Percentiles rank a stretch among this genome's conserved stretches.
Evolutionary conservation across 1,140 invertebrate genomes (phyloP).

Genomic region (Limonius californicus): DNA sequence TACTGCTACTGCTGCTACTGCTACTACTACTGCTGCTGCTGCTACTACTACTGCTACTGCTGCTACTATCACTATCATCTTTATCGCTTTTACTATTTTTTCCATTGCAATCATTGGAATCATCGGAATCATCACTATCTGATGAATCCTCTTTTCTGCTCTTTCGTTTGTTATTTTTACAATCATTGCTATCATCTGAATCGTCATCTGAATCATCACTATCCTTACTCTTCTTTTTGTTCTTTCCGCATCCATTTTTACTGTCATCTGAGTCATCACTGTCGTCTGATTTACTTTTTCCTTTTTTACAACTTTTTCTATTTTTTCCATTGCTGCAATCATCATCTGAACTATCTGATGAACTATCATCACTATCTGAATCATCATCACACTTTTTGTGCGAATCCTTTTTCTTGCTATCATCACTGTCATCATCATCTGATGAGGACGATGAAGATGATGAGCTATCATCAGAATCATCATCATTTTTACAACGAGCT

Average conservation of each 20-base stretch:
- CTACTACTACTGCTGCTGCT: neutral
- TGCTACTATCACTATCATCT: neutral
- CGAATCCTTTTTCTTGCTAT: constrained; percentile 4
- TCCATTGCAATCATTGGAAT: neutral
- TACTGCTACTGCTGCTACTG: too few relatives aligned
- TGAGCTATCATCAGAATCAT: neutral
- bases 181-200: neutral
- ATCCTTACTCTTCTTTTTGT: neutral
- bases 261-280: constrained; percentile 6
- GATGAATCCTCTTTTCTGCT: constrained; percentile 5
- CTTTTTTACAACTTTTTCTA: constrained; percentile 8
- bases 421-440: constrained; percentile 8
- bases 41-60: constrained; percentile 1
- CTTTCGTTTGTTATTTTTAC: constrained; percentile 11
- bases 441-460: neutral
- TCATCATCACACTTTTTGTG: too few relatives aligned
- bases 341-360: neutral
- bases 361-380: constrained; percentile 9
- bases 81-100: neutral
- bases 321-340: neutral
- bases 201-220: neutral
- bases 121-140: neutral
- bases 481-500: neutral
- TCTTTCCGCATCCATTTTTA: neutral
- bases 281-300: constrained; percentile 2